Percentiles rank a stretch among this genome's conserved stretches.
Evolutionary conservation across 2,797 vertebrate species (phyloP).

Genomic region (Hyperoplus immaculatus): DNA sequence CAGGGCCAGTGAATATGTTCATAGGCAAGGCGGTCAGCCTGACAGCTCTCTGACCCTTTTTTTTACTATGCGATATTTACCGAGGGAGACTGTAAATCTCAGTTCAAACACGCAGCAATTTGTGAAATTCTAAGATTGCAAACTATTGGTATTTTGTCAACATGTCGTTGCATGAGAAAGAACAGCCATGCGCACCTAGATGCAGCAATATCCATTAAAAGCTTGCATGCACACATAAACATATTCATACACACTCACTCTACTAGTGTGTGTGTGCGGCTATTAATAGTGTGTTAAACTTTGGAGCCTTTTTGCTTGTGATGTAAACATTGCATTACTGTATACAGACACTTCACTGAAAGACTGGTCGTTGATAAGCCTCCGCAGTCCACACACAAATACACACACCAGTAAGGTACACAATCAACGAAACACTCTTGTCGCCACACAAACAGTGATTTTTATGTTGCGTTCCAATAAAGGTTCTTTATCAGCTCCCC

Average conservation of each 20-base stretch:
- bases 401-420: conserved; percentile 61
- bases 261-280: conserved; percentile 17
- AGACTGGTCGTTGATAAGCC: conserved; percentile 62
- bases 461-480: conserved; percentile 80
- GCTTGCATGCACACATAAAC: conserved; percentile 50
- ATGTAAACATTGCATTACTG: conserved; percentile 60
- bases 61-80: conserved; percentile 22
- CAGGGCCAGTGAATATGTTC: conserved; percentile 23
- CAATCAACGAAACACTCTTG: conserved; percentile 62
- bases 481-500: conserved; percentile 82
- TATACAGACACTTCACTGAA: conserved; percentile 54
- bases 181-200: conserved; percentile 24
- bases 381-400: conserved; percentile 43
- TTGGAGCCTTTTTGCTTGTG: conserved; percentile 48
- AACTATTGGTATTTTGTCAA: conserved; percentile 26
- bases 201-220: conserved; percentile 29
- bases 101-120: conserved; percentile 10
- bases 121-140: conserved; percentile 28
- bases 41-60: conserved; percentile 26
- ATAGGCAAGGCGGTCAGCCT: conserved; percentile 6
- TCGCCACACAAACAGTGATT: conserved; percentile 63
- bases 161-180: conserved; percentile 25
- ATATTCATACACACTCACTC: conserved; percentile 29
- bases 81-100: conserved; percentile 12
- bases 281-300: conserved; percentile 63